phyloP scores from a whole-genome alignment of 2,888 invertebrate species.

The Ceramica pisi region DNA sequence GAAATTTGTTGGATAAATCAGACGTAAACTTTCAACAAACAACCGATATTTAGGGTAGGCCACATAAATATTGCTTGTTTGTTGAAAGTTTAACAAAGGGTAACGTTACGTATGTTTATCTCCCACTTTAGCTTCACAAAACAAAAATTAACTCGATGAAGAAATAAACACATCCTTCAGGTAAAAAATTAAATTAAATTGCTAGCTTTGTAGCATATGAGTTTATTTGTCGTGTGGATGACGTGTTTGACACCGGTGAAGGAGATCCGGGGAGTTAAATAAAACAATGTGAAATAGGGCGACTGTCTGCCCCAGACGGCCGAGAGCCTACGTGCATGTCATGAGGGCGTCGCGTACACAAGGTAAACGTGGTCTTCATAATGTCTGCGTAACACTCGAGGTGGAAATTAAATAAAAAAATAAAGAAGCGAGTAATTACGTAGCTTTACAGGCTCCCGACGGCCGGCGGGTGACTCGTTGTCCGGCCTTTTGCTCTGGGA shows the following conservation, averaged over 20 bases:
- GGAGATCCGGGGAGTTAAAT: slow-evolving; percentile 51
- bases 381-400: slow-evolving; percentile 31
- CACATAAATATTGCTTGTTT: background rate
- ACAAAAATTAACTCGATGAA: slow-evolving; percentile 21
- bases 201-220: slow-evolving; percentile 50
- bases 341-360: slow-evolving; percentile 42
- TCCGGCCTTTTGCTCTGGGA: background rate
- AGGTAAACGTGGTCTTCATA: slow-evolving; percentile 40
- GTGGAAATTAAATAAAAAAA: slow-evolving; percentile 29
- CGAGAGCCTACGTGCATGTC: slow-evolving; percentile 56
- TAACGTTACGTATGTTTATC: background rate
- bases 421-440: slow-evolving; percentile 35
- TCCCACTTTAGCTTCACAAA: background rate
- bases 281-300: slow-evolving; percentile 58
- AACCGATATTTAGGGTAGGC: too few species aligned
- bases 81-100: slow-evolving; percentile 8
- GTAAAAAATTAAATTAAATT: slow-evolving; percentile 38
- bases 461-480: background rate
- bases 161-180: slow-evolving; percentile 19
- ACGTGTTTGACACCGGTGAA: slow-evolving; percentile 65
- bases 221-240: slow-evolving; percentile 59
- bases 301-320: slow-evolving; percentile 58
- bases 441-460: slow-evolving; percentile 1
- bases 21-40: too few species aligned
- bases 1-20: background rate